phyloP scores from a whole-genome alignment of 2,888 invertebrate species.

The Trachelus troglodyta region DNA sequence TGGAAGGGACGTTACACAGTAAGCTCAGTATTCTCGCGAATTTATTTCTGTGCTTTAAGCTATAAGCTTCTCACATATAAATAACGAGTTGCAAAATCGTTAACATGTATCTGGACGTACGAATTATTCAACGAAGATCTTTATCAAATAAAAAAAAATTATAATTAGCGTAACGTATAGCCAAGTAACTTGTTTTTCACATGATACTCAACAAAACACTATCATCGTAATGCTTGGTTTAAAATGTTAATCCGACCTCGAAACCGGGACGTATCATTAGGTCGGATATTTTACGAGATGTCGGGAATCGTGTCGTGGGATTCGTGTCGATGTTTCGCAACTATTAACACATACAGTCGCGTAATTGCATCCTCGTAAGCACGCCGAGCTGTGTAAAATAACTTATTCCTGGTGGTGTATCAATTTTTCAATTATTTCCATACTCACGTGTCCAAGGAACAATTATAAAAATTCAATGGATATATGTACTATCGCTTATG shows the following conservation, averaged over 20 bases:
- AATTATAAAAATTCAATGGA: background rate
- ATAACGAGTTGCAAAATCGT: conserved; percentile 1
- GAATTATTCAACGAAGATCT: background rate
- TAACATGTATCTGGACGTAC: background rate
- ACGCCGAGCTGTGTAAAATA: background rate
- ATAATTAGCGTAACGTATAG: background rate
- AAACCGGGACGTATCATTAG: conserved; percentile 1
- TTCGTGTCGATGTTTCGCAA: background rate
- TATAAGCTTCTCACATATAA: background rate
- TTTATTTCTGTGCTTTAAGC: background rate
- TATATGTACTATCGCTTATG: background rate
- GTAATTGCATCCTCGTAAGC: background rate
- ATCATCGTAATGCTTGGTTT: background rate
- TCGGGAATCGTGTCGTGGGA: background rate
- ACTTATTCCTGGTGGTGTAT: background rate
- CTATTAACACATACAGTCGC: background rate
- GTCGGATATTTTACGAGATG: background rate
- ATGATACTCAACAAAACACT: background rate
- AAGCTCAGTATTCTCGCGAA: background rate
- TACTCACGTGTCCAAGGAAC: background rate
- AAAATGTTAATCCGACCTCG: conserved; percentile 12
- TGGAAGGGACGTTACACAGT: background rate
- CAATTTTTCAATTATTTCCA: background rate
- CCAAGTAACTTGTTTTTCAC: background rate
- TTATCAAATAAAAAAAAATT: background rate